A percentile compares a stretch with the other conserved stretches of the same genome.
Evolutionary conservation across 2,888 invertebrate genomes (phyloP).

Genomic region (Agriopis leucophaearia): DNA sequence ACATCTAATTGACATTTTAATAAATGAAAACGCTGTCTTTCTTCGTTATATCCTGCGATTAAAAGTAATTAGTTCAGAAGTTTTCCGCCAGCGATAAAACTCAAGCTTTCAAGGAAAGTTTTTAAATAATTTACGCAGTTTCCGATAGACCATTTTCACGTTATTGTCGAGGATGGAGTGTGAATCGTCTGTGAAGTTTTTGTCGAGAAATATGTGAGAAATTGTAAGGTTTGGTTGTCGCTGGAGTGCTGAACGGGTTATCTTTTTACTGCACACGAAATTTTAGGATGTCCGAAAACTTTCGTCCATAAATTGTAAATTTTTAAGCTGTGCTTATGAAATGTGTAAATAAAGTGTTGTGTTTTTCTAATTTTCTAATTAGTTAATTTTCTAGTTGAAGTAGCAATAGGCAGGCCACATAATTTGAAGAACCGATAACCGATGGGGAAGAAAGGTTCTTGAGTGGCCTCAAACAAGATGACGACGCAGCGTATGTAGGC

Average conservation of each 20-base stretch:
- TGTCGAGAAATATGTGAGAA: constrained; percentile 5
- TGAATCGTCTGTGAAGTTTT: constrained; percentile 40
- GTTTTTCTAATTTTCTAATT: too few species aligned
- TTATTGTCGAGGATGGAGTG: constrained; percentile 47
- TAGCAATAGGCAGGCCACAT: too few species aligned
- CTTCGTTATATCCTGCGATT: constrained; percentile 2
- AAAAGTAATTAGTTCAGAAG: constrained; percentile 37
- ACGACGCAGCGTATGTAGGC: too few species aligned
- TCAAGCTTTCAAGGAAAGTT: constrained; percentile 48
- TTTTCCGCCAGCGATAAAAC: constrained; percentile 49
- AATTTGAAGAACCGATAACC: too few species aligned
- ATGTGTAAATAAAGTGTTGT: too few species aligned
- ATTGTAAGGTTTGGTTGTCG: neutral
- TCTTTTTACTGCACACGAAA: neutral
- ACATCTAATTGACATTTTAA: neutral
- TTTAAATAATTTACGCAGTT: constrained; percentile 49
- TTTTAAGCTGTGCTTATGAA: too few species aligned
- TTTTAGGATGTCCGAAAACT: neutral
- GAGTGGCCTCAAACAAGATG: too few species aligned
- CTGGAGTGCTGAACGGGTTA: neutral
- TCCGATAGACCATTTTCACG: constrained; percentile 45
- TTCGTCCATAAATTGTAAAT: too few species aligned
- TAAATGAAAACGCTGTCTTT: constrained; percentile 5
- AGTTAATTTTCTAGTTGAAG: too few species aligned
- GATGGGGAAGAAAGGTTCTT: too few species aligned